phyloP scores from a whole-genome alignment of 2,113 vertebrate genomes.

The Tragelaphus imberbis region DNA sequence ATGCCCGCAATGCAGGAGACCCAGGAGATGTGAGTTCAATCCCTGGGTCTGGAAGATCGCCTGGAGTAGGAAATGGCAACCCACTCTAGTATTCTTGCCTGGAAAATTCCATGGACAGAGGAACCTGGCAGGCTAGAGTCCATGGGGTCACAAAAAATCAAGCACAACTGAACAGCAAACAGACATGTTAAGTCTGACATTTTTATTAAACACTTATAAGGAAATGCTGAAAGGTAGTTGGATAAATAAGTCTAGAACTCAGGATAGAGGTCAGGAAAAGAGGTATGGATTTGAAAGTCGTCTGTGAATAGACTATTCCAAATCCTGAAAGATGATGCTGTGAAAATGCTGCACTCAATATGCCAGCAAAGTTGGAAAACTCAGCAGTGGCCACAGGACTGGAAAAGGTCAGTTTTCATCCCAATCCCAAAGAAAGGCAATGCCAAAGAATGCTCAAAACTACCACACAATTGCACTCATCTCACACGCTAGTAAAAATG shows the following conservation, averaged over 20 bases:
- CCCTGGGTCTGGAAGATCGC: not conserved
- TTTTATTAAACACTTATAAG: not conserved
- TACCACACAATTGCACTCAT: too few species aligned
- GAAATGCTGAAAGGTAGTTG: not conserved
- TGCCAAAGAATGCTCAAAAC: too few species aligned
- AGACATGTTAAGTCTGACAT: not conserved
- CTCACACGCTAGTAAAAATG: too few species aligned
- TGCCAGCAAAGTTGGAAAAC: too few species aligned
- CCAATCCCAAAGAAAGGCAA: too few species aligned
- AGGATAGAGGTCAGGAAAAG: not conserved
- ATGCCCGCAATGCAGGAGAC: not conserved
- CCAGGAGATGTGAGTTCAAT: not conserved
- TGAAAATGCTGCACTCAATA: too few species aligned
- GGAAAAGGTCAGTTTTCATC: too few species aligned
- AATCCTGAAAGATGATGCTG: too few species aligned
- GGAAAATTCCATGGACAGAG: not conserved
- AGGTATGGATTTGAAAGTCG: not conserved
- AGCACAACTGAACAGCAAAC: fast-evolving
- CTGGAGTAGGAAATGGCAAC: not conserved
- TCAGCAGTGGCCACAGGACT: too few species aligned
- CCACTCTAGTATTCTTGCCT: not conserved
- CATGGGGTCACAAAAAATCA: not conserved
- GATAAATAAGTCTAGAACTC: not conserved
- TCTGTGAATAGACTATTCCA: not conserved
- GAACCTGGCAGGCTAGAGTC: not conserved